Base-by-base conservation (phyloP, 2,888 invertebrate species). In the Caenorhabditis auriculariae region DNA sequence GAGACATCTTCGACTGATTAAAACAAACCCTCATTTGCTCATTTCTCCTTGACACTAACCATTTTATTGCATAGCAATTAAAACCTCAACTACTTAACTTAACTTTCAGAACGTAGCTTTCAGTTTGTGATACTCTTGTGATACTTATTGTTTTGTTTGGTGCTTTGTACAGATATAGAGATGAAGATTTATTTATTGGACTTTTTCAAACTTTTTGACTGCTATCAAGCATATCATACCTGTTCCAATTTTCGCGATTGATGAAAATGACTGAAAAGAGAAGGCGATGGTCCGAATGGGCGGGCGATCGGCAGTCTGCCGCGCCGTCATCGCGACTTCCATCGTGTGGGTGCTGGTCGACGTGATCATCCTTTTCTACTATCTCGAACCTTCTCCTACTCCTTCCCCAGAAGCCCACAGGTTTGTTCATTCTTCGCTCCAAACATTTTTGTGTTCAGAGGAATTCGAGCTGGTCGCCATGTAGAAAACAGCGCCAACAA, bases 331-430 rank as follows among this genome's bases (percentile, higher is more conserved):
- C 41, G 66, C 76, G 53, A 81, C 81, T 21, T 80, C 79, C 32
- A 66, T 81, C 15, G 70, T 75, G 39, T 81, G 81, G 81, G 48
- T 80, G 44, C 54, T 82, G 43, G 46, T 81, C 29, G 77, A 77
- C 53, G 72, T 77, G 17, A 58, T 78, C 46, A 57, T 81, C 17
- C 64, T 81, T 15, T 75, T 81, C 61, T 79, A 78, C 57, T 77
- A 73, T 46, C 52, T 81, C 39, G 80, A 81, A 56, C 57, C 72
- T 9, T 47, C 67, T n/a, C 38, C 61, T 0, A 37, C 56, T 1
- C 19, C 47, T 15, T 12, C 15, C 35, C 35, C 56, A 2, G 19
- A 32, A n/a, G 21, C 27, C 27, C 9, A 32, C 35, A 32, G 35
- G 35, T 32, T 12, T 32, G 9, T 32, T 32, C n/a, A n/a, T n/a